Evolutionary conservation across 2,888 invertebrate species (phyloP).

Genomic region (Pteria penguin): DNA sequence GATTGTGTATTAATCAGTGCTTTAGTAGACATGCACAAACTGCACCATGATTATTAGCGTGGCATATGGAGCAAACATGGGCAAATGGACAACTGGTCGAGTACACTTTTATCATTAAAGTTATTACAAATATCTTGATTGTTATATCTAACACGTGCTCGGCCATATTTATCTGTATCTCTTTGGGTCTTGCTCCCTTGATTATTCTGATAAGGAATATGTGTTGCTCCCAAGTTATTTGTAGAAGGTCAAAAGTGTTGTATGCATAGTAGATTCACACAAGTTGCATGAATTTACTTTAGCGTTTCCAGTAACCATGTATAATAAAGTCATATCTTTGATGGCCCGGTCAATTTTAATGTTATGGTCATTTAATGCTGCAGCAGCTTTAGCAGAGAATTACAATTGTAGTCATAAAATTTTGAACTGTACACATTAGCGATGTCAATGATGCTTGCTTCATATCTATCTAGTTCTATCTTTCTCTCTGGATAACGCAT

Average conservation of each 20-base stretch:
- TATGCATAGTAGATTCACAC: conserved; percentile 1
- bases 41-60: background rate
- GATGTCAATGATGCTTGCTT: conserved; percentile 30
- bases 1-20: background rate
- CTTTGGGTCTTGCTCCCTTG: background rate
- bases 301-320: conserved; percentile 1
- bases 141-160: background rate
- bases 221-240: background rate
- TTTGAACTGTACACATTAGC: conserved; percentile 16
- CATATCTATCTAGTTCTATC: conserved; percentile 25
- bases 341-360: conserved; percentile 2
- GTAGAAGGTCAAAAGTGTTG: background rate
- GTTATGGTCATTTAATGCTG: background rate
- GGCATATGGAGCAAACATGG: background rate
- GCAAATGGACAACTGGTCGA: background rate
- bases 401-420: conserved; percentile 33
- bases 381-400: background rate
- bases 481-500: conserved; percentile 6
- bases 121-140: conserved; percentile 6
- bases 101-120: conserved; percentile 12
- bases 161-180: background rate
- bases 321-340: background rate
- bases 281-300: background rate
- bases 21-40: background rate
- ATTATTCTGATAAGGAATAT: too few relatives aligned